These are phyloP conservation scores for Temnothorax ravouxi DNA, from an alignment of 2,888 invertebrate species.

Conservation along the genomic window DNA sequence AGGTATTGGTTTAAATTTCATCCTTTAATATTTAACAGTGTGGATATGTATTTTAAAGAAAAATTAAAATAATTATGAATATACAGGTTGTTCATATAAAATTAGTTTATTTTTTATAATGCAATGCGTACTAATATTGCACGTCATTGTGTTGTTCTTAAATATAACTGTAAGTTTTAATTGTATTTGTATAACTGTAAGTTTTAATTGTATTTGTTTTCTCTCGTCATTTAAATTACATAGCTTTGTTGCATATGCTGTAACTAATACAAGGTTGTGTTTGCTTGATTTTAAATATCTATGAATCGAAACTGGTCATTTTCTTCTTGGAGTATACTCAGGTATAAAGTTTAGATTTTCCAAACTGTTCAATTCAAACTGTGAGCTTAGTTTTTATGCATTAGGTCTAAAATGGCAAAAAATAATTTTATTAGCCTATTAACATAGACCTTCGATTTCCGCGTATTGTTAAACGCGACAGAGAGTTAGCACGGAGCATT, in stretches of 20 bases:
- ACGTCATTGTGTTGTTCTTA: background rate
- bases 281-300: background rate
- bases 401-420: background rate
- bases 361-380: background rate
- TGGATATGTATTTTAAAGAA: background rate
- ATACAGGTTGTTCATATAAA: background rate
- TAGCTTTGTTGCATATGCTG: background rate
- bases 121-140: background rate
- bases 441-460: background rate
- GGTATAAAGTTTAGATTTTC: background rate
- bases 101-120: no score
- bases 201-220: background rate
- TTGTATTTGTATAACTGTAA: background rate
- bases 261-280: background rate
- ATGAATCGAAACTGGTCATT: conserved; percentile 1
- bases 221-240: background rate
- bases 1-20: no score
- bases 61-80: background rate
- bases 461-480: conserved; percentile 13
- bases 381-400: background rate
- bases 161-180: background rate
- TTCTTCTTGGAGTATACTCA: background rate
- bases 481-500: background rate
- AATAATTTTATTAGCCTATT: background rate
- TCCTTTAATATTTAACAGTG: no score